These are phyloP conservation scores for Anagrus nilaparvatae DNA, from an alignment of 1,140 invertebrate species.

Conservation along the genomic window DNA sequence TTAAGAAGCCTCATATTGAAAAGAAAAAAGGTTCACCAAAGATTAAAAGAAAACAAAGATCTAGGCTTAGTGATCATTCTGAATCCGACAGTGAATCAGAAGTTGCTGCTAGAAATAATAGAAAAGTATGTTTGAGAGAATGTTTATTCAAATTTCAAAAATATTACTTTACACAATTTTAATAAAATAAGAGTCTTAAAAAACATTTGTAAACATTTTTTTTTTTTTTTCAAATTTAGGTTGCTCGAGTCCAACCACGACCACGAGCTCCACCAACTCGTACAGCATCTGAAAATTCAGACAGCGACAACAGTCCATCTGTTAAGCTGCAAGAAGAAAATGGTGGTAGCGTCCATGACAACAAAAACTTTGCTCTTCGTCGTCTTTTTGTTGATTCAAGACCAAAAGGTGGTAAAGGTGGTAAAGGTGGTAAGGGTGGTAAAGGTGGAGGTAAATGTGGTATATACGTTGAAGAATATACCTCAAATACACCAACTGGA, in stretches of 20 bases:
- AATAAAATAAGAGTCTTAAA: not conserved
- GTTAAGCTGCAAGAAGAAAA: constrained; percentile 45
- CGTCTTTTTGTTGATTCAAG: constrained; percentile 50
- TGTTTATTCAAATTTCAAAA: not conserved
- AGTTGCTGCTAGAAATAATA: constrained; percentile 24
- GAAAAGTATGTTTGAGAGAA: constrained; percentile 23
- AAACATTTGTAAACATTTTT: not conserved
- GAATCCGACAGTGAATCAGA: constrained; percentile 38
- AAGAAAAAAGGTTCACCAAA: constrained; percentile 33
- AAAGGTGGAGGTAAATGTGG: constrained; percentile 49
- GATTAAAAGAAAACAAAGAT: constrained; percentile 29
- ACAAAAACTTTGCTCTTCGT: constrained; percentile 60
- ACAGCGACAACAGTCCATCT: constrained; percentile 37
- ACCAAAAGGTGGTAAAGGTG: constrained; percentile 48
- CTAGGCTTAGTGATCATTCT: constrained; percentile 28
- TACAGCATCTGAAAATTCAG: constrained; percentile 33
- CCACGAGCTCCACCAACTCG: constrained; percentile 30
- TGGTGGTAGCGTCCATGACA: constrained; percentile 49
- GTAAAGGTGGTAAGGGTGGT: constrained; percentile 49
- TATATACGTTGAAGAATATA: constrained; percentile 39
- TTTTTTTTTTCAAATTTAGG: constrained; percentile 8
- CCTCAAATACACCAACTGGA: constrained; percentile 34
- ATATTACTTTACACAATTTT: not conserved
- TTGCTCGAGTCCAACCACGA: constrained; percentile 32
- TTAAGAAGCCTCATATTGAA: constrained; percentile 26